Base-by-base conservation (phyloP, 1,140 invertebrate genomes). In the Euura saliciscinereae region DNA sequence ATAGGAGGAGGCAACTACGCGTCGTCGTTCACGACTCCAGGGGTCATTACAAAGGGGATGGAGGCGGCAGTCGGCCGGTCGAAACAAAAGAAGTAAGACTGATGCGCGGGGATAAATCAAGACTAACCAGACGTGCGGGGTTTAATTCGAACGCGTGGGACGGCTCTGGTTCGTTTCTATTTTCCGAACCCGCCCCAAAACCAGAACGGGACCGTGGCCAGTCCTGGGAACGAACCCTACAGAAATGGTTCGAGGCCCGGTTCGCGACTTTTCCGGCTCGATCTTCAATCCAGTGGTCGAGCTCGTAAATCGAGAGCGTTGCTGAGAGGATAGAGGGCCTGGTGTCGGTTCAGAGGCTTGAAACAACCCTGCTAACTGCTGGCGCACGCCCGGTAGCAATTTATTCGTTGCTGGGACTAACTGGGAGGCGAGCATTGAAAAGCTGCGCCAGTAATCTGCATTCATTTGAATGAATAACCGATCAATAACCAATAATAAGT, bases 391-490 rank as follows among this genome's bases (percentile, higher is more conserved):
- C 86, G 79, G 86, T 88, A 88, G 86, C 86, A 87, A 87, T 86
- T 86, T 87, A 87, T 87, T 87, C 86, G 87, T 86, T 86, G 84
- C 85, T 79, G 82, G 79, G 78, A 81, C 80, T 87, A 86, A 86
- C 85, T 87, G 85, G 80, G 13, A 59, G 13, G 76, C 76, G 79
- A 75, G 83, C 80, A 87, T 87, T 86, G 84, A 86, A 86, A 87
- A 80, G 79, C 81, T 79, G 78, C 78, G 82, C 83, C 80, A 80
- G 82, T 85, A 87, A 87, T 87, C 84, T 87, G 85, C 85, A 87
- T 87, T 86, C 80, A 87, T 87, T 87, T 87, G 85, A 87, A 87
- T 87, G 85, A 87, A 87, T 86, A 87, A 87, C 78, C 85, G 85
- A 87, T 87, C 85, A 84, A 86, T 87, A 87, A 87, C 82, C 81